Percentiles rank a stretch among this genome's conserved stretches.
phyloP scores from a whole-genome alignment of 2,113 vertebrate genomes.

The Centrocercus urophasianus region DNA sequence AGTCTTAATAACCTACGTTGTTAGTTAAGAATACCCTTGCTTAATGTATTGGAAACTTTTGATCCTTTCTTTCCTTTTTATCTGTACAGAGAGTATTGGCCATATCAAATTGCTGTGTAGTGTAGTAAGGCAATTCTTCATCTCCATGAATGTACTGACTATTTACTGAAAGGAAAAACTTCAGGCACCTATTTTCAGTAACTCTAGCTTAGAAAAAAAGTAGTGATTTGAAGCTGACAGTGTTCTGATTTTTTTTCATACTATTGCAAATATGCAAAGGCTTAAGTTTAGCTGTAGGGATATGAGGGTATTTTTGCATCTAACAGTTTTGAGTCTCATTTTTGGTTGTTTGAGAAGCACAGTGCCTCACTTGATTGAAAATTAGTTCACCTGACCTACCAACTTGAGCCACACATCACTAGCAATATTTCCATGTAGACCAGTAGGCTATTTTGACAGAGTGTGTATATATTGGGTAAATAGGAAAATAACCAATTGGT shows the following conservation, averaged over 20 bases:
- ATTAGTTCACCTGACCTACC: not conserved
- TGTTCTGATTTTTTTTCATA: not conserved
- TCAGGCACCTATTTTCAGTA: not conserved
- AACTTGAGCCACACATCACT: not conserved
- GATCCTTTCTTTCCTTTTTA: not conserved
- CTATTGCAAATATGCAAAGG: not conserved
- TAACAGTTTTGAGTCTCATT: not conserved
- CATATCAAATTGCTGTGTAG: not conserved
- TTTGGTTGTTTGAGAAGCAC: not conserved
- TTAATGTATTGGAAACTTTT: not conserved
- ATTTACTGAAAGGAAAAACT: not conserved
- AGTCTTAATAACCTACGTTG: fast-evolving
- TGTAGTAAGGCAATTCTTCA: not conserved
- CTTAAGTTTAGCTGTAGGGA: not conserved
- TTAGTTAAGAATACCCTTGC: not conserved
- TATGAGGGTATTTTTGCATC: not conserved
- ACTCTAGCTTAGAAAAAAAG: not conserved
- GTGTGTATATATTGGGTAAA: not conserved
- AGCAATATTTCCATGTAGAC: not conserved
- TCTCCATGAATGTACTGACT: not conserved
- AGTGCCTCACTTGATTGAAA: not conserved
- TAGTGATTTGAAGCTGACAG: not conserved
- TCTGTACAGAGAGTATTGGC: not conserved
- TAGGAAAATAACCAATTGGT: not conserved
- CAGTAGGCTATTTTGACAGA: not conserved